Evolutionary conservation across 2,797 vertebrate genomes (phyloP), one percentile per base, ranked within the genome.

Genomic region (Crypturellus tataupa): DNA sequence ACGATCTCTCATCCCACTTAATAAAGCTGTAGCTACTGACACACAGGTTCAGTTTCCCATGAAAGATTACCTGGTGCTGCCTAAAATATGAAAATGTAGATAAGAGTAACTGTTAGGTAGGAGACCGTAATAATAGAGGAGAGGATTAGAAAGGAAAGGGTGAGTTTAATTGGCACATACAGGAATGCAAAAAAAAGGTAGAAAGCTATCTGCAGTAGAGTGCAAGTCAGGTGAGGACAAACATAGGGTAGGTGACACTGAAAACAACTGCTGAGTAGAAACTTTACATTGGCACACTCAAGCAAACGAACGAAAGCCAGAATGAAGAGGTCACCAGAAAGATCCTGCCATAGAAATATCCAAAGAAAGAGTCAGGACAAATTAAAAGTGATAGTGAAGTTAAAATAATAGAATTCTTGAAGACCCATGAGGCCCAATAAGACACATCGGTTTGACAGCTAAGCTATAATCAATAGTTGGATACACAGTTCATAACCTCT

Each of bases 1-100:
- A 77, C 73, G 7, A 3, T 40, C 40, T 56, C 35, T 65, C 18
- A 70, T 33, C 2, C 15, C 0, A 0, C 14, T 79, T 23, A 39
- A 42, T 70, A 62, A 70, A 60, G 51, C 51, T 81, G 23, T 56
- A 53, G 60, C 29, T 62, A 27, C 14, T 27, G 33, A 59, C 33
- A 39, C 27, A 20, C 27, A 58, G 25, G 7, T 23, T 65, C 42
- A 49, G 6, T n/a, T 86, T n/a, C 17, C 21, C 4, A 4, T 14
- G 15, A 69, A 8, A 49, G 44, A 47, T 35, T 80, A 47, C 8
- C 4, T 65, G 63, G 20, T 80, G 27, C 31, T 76, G 8, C 20
- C n/a, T 58, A 51, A 24, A 46, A 78, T 53, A 89, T 40, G 6
- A 23, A 31, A 47, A 73, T 27, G 2, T 39, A 4, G 21, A 5